Base-by-base conservation (phyloP, 2,888 invertebrate genomes). In the Diaprepes abbreviatus region DNA sequence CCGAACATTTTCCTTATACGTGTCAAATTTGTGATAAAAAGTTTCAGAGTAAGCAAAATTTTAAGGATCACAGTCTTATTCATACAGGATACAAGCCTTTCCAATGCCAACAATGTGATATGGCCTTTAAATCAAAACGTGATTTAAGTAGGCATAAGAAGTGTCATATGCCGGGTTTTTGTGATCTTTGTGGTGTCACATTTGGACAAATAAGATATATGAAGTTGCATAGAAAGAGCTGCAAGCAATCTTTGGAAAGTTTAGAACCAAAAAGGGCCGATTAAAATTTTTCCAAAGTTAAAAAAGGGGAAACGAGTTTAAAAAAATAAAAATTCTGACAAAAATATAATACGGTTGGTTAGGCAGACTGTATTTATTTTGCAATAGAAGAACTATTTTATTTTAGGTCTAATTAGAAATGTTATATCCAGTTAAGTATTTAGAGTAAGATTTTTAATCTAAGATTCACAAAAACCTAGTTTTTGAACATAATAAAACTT, bases 11-110 rank as follows among this genome's bases (percentile, higher is more conserved):
- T 65, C 80, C 80, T 16, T 85, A 84, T 72, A 66, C 78, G 17
- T 89, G 89, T 78, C 75, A 80, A 62, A 78, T 84, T 36, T 90
- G 90, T 78, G 84, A 82, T n/a, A 86, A 88, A 50, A 80, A 79
- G 58, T 91, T 89, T 78, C 85, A 86, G 36, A 83, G 89, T 4
- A 81, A 82, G 19, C 85, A 85, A 17, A 87, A 89, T 77, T 80
- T 89, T 74, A 79, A 83, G 62, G 86, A 87, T 50, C 90, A 90
- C 77, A 77, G 83, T 38, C 83, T 85, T 45, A 85, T 87, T 60
- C 90, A 90, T 79, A 86, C 87, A 0, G 88, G 88, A 3, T 86
- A 87, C 74, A 85, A 85, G 70, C 86, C 88, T 38, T 86, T 87
- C 77, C 75, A 72, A 3, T 90, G 90, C 77, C 78, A 78, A 7